Conservation (phyloP, 2,113 vertebrate species). For the Leptosomus discolor region DNA sequence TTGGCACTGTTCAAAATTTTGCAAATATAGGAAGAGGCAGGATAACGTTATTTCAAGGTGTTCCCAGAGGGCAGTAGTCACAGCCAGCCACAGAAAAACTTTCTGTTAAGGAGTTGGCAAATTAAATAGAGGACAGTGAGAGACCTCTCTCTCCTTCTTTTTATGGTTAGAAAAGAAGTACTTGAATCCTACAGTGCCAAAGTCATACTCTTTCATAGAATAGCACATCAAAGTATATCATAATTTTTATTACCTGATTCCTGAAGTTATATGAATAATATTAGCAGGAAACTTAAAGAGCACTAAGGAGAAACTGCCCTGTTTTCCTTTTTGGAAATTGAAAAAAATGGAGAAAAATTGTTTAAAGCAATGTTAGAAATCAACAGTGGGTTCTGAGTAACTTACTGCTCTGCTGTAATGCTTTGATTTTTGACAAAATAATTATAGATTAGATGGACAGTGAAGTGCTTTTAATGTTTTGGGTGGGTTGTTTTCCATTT, state of each 20-base stretch:
- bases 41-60: background rate
- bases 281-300: background rate
- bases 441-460: background rate
- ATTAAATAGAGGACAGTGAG: background rate
- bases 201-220: background rate
- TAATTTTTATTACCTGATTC: background rate
- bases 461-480: background rate
- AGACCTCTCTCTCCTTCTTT: background rate
- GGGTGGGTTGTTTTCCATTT: background rate
- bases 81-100: background rate
- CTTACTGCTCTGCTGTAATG: background rate
- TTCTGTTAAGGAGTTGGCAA: background rate
- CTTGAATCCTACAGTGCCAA: background rate
- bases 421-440: background rate
- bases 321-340: background rate
- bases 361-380: background rate
- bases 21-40: background rate
- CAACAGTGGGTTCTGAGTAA: background rate
- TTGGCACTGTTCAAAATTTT: background rate
- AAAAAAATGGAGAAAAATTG: background rate
- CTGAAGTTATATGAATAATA: background rate
- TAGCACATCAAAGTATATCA: background rate
- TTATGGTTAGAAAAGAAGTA: background rate
- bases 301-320: background rate
- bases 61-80: background rate